These are phyloP conservation scores for Artemia sp. DNA, from an alignment of 2,888 invertebrate genomes.

Conservation along the genomic window DNA sequence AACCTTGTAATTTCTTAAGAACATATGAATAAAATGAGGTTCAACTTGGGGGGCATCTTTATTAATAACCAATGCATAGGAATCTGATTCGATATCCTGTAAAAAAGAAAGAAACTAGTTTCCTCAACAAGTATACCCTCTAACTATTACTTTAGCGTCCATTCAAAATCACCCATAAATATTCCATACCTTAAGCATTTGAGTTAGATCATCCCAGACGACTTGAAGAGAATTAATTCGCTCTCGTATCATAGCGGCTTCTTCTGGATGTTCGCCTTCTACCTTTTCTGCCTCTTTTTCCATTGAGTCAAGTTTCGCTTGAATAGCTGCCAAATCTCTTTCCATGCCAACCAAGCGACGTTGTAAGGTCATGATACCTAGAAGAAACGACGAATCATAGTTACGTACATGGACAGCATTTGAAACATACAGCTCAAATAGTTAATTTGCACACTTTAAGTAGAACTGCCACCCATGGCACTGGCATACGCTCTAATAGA, in stretches of 20 bases:
- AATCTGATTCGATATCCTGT: neutral
- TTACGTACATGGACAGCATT: neutral
- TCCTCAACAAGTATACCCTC: neutral
- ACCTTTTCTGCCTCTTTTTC: constrained; percentile 84
- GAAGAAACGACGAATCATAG: constrained; percentile 29
- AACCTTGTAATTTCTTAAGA: too few relatives aligned
- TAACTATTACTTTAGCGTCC: neutral
- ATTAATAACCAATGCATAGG: too few relatives aligned
- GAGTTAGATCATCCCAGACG: constrained; percentile 91
- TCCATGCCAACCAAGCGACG: constrained; percentile 95
- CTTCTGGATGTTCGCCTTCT: constrained; percentile 83
- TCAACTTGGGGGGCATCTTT: too few relatives aligned
- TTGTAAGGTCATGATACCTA: constrained; percentile 70
- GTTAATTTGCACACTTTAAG: too few relatives aligned
- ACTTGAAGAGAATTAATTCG: constrained; percentile 75
- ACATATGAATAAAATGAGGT: too few relatives aligned
- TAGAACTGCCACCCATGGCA: too few relatives aligned
- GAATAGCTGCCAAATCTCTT: constrained; percentile 93
- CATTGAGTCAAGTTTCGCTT: constrained; percentile 83
- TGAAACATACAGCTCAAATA: neutral
- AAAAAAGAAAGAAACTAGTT: constrained; percentile 16
- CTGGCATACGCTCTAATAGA: too few relatives aligned
- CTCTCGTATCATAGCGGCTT: constrained; percentile 72
- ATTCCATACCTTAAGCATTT: constrained; percentile 45
- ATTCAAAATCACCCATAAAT: neutral